Evolutionary conservation across 2,797 vertebrate species (phyloP).

Genomic region (Ataeniobius toweri): DNA sequence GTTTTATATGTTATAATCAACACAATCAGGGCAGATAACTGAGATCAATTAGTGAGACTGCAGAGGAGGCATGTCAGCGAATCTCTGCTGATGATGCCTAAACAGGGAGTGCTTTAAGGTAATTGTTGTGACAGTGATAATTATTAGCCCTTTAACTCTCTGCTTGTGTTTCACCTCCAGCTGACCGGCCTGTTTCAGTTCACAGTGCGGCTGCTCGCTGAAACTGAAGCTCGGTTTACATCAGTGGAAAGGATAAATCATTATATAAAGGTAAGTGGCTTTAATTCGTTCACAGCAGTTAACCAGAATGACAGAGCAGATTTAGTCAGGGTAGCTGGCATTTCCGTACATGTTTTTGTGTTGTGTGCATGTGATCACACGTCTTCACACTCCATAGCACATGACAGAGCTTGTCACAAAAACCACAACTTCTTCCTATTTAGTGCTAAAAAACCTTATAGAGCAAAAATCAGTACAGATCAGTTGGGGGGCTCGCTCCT

Average conservation of each 20-base stretch:
- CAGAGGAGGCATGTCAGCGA: conserved; percentile 27
- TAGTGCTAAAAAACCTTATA: conserved; percentile 39
- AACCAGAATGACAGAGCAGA: conserved; percentile 1
- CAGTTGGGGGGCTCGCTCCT: conserved; percentile 35
- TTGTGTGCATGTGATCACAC: conserved; percentile 19
- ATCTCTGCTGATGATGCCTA: conserved; percentile 15
- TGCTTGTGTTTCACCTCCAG: conserved; percentile 53
- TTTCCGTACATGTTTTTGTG: background rate
- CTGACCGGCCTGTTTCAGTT: conserved; percentile 86
- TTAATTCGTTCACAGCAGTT: conserved; percentile 19
- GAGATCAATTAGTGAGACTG: conserved; percentile 27
- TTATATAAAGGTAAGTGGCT: conserved; percentile 82
- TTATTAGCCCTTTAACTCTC: conserved; percentile 40
- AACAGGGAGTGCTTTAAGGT: conserved; percentile 28
- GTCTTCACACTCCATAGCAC: conserved; percentile 41
- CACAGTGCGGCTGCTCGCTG: conserved; percentile 76
- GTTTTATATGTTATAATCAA: conserved; percentile 13
- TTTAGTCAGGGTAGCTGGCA: background rate
- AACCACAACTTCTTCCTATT: conserved; percentile 33
- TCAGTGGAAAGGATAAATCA: conserved; percentile 86
- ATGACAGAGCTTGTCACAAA: conserved; percentile 42
- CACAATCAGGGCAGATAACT: conserved; percentile 12
- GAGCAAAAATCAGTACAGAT: conserved; percentile 44
- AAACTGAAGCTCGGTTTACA: conserved; percentile 86
- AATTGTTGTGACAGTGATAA: conserved; percentile 31